Evolutionary conservation across 2,113 vertebrate genomes (phyloP).

Genomic region (Speoplatyrhinus poulsoni): DNA sequence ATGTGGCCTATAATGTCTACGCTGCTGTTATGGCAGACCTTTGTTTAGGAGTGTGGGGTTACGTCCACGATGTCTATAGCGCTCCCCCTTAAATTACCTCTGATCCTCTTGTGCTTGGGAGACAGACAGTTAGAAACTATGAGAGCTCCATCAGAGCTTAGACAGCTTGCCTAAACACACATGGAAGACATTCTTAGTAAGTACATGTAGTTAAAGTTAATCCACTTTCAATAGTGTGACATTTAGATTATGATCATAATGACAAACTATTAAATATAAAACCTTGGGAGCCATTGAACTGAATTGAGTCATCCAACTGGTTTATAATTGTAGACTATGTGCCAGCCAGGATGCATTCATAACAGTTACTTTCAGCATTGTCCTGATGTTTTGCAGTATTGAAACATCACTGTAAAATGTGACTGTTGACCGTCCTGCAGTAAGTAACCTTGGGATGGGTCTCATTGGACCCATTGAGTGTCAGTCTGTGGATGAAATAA

Average conservation of each 20-base stretch:
- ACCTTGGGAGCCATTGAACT: too few relatives aligned
- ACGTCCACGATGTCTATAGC: neutral
- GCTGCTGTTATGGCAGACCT: slow-evolving; percentile 62
- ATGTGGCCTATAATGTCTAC: neutral
- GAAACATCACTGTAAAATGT: neutral
- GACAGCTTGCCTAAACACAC: slow-evolving; percentile 79
- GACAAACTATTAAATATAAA: too few relatives aligned
- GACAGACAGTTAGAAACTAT: slow-evolving; percentile 74
- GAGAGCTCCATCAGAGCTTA: slow-evolving; percentile 81
- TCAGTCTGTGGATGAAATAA: slow-evolving; percentile 85
- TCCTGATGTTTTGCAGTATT: too few relatives aligned
- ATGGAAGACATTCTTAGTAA: slow-evolving; percentile 83
- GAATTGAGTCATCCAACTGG: too few relatives aligned
- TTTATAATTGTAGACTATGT: too few relatives aligned
- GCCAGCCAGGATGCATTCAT: too few relatives aligned
- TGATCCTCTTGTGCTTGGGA: slow-evolving; percentile 44
- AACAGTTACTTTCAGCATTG: neutral
- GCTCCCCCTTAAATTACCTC: slow-evolving; percentile 10
- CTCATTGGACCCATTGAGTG: slow-evolving; percentile 87
- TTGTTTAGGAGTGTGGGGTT: slow-evolving; percentile 43
- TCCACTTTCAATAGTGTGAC: too few relatives aligned
- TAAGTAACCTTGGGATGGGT: slow-evolving; percentile 87
- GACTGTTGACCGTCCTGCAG: slow-evolving; percentile 52
- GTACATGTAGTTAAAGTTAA: slow-evolving; percentile 7
- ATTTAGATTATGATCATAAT: too few relatives aligned